phyloP scores from a whole-genome alignment of 2,888 invertebrate genomes.

The Cyaniris semiargus region DNA sequence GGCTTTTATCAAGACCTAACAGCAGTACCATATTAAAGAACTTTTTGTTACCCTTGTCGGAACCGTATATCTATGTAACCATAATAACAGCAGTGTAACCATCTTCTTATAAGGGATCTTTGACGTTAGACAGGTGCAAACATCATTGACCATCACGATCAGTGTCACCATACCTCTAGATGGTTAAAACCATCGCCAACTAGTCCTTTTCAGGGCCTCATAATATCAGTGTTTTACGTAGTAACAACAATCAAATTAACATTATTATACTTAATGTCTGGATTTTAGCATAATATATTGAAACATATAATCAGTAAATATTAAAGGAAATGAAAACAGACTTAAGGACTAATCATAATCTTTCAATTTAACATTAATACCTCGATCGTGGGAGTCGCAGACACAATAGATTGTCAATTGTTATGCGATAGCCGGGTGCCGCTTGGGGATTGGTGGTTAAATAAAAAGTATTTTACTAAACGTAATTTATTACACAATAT shows the following conservation, averaged over 20 bases:
- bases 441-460: too few species aligned
- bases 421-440: too few species aligned
- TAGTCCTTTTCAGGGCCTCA: slow-evolving; percentile 15
- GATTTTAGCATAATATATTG: background rate
- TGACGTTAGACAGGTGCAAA: background rate
- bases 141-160: background rate
- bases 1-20: background rate
- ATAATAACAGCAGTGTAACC: slow-evolving; percentile 30
- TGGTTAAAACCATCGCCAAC: slow-evolving; percentile 2
- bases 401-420: too few species aligned
- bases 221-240: slow-evolving; percentile 13
- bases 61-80: slow-evolving; percentile 29
- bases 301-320: too few species aligned
- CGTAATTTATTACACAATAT: too few species aligned
- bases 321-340: too few species aligned
- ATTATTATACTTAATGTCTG: background rate
- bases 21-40: background rate
- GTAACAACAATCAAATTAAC: background rate
- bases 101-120: background rate
- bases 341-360: too few species aligned
- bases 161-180: slow-evolving; percentile 15
- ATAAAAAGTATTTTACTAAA: too few species aligned
- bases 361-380: too few species aligned
- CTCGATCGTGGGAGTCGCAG: too few species aligned
- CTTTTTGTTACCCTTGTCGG: background rate